Percentiles rank a stretch among this genome's conserved stretches.
phyloP scores from a whole-genome alignment of 2,797 vertebrate genomes.

The Sebastes vulpes region DNA sequence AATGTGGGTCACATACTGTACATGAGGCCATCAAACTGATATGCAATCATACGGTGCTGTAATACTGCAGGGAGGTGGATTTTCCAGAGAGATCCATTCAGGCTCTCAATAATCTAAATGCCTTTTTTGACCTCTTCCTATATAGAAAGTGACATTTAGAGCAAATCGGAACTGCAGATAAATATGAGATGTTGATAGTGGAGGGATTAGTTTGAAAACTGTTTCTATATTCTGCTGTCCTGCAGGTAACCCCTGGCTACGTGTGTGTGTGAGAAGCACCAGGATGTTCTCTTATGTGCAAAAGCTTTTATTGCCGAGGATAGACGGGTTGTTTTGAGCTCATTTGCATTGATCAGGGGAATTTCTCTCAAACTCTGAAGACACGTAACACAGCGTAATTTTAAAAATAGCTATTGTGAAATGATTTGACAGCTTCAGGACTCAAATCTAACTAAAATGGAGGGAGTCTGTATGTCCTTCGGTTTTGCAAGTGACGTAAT shows the following conservation, averaged over 20 bases:
- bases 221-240: neutral
- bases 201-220: neutral
- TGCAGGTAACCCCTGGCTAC: neutral
- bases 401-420: neutral
- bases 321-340: neutral
- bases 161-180: neutral
- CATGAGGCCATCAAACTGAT: conserved; percentile 47
- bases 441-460: neutral
- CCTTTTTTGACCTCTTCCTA: conserved; percentile 2
- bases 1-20: conserved; percentile 74
- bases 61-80: conserved; percentile 29
- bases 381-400: neutral
- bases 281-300: neutral
- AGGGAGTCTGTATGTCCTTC: no score
- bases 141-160: conserved; percentile 10
- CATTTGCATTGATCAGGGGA: conserved; percentile 18
- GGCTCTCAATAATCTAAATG: conserved; percentile 37
- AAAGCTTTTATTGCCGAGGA: neutral
- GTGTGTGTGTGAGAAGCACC: no score
- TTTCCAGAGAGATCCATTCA: conserved; percentile 38
- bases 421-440: neutral
- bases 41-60: conserved; percentile 32
- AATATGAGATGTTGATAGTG: neutral
- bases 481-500: neutral
- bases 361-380: conserved; percentile 8